Evolutionary conservation across 2,888 invertebrate genomes (phyloP).

Genomic region (Tuta absoluta): DNA sequence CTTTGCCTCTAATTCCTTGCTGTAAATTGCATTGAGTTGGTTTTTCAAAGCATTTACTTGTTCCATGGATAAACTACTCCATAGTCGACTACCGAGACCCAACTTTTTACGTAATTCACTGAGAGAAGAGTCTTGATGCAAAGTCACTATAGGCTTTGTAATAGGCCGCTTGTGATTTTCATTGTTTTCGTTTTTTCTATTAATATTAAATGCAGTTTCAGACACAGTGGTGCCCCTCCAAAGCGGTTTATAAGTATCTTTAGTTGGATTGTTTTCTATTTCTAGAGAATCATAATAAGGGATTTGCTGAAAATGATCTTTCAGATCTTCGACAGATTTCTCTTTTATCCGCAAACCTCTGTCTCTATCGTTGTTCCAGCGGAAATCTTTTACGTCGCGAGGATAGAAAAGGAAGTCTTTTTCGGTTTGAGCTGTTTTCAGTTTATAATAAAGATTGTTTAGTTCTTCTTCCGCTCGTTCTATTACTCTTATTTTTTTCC

Average conservation of each 20-base stretch:
- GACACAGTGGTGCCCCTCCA: conserved; percentile 93
- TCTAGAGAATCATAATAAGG: conserved; percentile 77
- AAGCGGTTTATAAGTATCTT: conserved; percentile 89
- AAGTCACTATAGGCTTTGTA: conserved; percentile 53
- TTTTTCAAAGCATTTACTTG: conserved; percentile 90
- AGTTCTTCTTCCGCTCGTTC: conserved; percentile 92
- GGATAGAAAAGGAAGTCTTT: conserved; percentile 92
- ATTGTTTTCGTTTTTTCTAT: conserved; percentile 80
- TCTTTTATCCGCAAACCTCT: conserved; percentile 90
- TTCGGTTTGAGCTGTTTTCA: conserved; percentile 89
- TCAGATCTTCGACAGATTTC: conserved; percentile 93
- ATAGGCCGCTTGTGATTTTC: conserved; percentile 51
- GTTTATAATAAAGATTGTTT: conserved; percentile 86
- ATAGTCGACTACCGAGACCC: conserved; percentile 88
- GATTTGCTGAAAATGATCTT: conserved; percentile 87
- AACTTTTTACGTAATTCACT: conserved; percentile 70
- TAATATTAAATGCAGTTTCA: conserved; percentile 87
- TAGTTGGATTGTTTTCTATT: conserved; percentile 67
- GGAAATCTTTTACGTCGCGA: conserved; percentile 85
- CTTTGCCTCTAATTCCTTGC: conserved; percentile 78
- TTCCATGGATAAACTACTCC: conserved; percentile 92
- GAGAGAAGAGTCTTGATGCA: conserved; percentile 67
- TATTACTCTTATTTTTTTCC: conserved; percentile 89
- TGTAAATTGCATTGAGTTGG: conserved; percentile 91
- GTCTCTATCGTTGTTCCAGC: conserved; percentile 89